Evolutionary conservation across 2,113 vertebrate species (phyloP).

Genomic region (Copsychus sechellarum): DNA sequence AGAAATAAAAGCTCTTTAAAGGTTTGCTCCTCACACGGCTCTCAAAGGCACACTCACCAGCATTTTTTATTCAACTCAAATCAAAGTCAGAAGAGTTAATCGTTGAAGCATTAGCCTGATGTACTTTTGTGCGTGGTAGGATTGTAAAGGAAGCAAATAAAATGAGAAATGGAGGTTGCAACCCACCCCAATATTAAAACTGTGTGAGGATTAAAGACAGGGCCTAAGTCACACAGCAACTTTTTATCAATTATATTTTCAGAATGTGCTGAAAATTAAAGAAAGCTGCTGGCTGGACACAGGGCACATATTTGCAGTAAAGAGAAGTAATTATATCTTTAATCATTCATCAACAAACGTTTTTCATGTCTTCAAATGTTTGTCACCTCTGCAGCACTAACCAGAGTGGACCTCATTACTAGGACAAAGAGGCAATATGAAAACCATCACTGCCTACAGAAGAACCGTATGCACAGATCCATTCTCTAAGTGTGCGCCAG

Average conservation of each 20-base stretch:
- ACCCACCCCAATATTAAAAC: constrained; percentile 27
- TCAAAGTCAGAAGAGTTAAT: constrained; percentile 72
- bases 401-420: neutral
- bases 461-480: neutral
- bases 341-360: neutral
- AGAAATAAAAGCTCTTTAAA: constrained; percentile 77
- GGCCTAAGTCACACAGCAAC: neutral
- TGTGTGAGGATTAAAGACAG: neutral
- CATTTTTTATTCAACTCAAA: constrained; percentile 43
- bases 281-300: neutral
- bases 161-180: neutral
- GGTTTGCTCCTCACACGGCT: constrained; percentile 49
- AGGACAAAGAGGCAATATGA: neutral
- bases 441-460: neutral
- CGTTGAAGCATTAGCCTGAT: constrained; percentile 51
- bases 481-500: fast-evolving
- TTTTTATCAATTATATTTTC: constrained; percentile 49
- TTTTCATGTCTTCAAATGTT: neutral
- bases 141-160: constrained; percentile 48
- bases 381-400: neutral
- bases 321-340: neutral
- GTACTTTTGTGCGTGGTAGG: neutral
- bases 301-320: neutral
- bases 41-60: constrained; percentile 53
- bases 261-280: neutral